Conservation (phyloP, 2,797 vertebrate species). For the Premnoplex brunnescens region DNA sequence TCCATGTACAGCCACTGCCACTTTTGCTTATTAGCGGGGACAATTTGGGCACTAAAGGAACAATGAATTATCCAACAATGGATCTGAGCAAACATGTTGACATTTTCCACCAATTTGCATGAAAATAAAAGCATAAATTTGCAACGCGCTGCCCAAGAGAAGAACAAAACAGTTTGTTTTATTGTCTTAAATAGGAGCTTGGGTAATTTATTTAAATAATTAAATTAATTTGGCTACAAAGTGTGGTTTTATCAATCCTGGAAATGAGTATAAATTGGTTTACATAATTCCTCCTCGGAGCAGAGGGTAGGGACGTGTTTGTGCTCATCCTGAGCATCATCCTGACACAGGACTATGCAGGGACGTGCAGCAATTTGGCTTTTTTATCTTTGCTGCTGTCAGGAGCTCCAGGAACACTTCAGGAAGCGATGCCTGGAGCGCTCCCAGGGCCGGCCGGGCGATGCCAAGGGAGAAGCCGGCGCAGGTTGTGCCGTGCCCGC, state of each 20-base stretch:
- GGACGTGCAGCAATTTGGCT: background rate
- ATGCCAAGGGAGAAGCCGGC: background rate
- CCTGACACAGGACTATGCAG: rapidly evolving
- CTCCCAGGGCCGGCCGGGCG: background rate
- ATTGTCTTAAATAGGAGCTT: background rate
- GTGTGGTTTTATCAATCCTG: background rate
- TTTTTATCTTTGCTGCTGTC: background rate
- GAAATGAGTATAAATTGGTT: background rate
- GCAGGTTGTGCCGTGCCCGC: background rate
- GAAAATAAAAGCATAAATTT: background rate
- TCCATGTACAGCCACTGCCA: rapidly evolving
- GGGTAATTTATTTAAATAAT: background rate
- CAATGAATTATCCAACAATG: background rate
- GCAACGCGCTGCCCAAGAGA: background rate
- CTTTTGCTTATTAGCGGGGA: background rate
- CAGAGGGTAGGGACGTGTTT: background rate
- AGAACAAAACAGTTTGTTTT: background rate
- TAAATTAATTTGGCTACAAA: background rate
- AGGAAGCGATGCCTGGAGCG: background rate
- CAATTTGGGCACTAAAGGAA: background rate
- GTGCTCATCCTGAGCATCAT: background rate
- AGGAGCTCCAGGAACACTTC: background rate
- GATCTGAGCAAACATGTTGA: rapidly evolving
- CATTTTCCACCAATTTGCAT: background rate
- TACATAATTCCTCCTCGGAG: background rate